Evolutionary conservation across 2,113 vertebrate species (phyloP).

Genomic region (Maccullochella peelii): DNA sequence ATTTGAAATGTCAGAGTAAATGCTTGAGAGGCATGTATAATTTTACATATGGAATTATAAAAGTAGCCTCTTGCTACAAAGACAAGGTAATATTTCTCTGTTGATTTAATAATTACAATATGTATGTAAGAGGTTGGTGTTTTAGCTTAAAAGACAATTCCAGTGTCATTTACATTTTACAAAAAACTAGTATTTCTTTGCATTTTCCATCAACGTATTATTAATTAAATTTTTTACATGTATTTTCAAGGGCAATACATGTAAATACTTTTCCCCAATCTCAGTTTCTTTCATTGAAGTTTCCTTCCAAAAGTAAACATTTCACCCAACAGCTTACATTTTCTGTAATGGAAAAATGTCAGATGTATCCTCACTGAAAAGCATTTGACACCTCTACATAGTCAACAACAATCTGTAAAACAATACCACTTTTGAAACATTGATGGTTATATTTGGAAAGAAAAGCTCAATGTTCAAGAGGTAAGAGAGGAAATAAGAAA

Average conservation of each 20-base stretch:
- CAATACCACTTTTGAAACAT: background rate
- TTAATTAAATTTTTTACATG: background rate
- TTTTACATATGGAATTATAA: background rate
- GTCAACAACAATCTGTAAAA: background rate
- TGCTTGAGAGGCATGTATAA: background rate
- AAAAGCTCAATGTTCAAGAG: too few species aligned
- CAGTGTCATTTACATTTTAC: background rate
- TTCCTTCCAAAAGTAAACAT: background rate
- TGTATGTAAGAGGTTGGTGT: background rate
- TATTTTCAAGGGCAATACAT: background rate
- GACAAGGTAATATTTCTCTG: too few species aligned
- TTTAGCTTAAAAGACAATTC: background rate
- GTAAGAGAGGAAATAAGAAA: too few species aligned
- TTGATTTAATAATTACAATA: background rate
- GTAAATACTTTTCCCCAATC: background rate
- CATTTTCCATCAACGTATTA: background rate
- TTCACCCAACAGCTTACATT: background rate
- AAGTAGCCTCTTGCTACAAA: background rate
- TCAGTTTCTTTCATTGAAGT: background rate
- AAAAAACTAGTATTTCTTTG: too few species aligned
- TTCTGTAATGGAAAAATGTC: background rate
- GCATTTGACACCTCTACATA: background rate
- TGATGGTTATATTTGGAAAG: background rate
- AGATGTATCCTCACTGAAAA: background rate
- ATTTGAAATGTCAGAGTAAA: too few species aligned